Evolutionary conservation across 2,888 invertebrate genomes (phyloP), one percentile per base, ranked within the genome.

Genomic region (Perithous albicinctus): DNA sequence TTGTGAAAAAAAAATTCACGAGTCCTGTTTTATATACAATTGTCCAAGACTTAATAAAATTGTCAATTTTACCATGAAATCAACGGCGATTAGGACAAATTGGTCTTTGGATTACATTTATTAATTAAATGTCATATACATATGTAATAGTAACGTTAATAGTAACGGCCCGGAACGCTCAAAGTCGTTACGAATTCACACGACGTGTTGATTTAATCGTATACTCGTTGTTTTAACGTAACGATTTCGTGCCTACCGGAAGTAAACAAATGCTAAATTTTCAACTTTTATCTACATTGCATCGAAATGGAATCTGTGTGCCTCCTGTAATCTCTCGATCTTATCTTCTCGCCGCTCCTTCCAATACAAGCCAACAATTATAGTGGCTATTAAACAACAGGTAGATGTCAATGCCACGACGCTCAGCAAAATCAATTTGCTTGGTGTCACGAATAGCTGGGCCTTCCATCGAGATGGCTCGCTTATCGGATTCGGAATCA

Each of bases 361-460:
- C 95, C 97, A 97, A 92, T 98, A 97, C 51, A 99, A 94, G 64
- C 96, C 96, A 35, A 96, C 94, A 75, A 98, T 98, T 88, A 98
- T 96, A n/a, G 96, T 94, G 76, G 96, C 96, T 82, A 99, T 97
- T 43, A 98, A 94, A 59, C 96, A 94, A 91, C 98, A 97, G 10
- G 98, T 97, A 12, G 96, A 97, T 5, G 97, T 95, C 77, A 99
- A 93, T 0, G 98, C 98, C 81, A 96, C 96, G 0, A 98, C 98
- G 90, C 98, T 98, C 93, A 98, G 95, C n/a, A 98, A 93, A 90
- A 99, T 98, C 73, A 98, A 94, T 93, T 98, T 97, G 92, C 98
- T 98, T 0, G 99, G 99, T 0, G 98, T 98, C 0, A 99, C 97
- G 94, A 98, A 99, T 15, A 99, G 93, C 90, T 98, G 97, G 18